Evolutionary conservation across 2,797 vertebrate species (phyloP), one percentile per base, ranked within the genome.

Genomic region (Fistularia tabacaria): DNA sequence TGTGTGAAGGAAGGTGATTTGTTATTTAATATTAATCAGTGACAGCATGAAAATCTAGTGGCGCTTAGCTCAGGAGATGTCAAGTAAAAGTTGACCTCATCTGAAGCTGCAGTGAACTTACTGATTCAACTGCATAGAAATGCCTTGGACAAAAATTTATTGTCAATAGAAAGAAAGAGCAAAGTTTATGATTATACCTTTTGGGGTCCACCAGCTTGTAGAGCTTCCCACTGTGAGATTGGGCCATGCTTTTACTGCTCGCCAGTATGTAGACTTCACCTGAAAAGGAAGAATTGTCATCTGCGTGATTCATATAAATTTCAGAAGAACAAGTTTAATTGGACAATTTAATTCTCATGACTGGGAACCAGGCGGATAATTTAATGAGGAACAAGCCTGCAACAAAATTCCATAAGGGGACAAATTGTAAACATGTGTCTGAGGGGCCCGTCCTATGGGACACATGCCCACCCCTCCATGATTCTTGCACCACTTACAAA

Each of bases 201-300:
- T 97, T 99, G 1, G 96, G 97, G 77, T 99, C 97, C 61, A 98
- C 46, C 58, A 99, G 91, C 83, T 96, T 98, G 92, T 97, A 99
- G 81, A 99, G 93, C 80, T 94, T 99, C 81, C 96, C 97, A 1
- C 92, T 98, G 86, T 97, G 92, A 56, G 93, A 91, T 82, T 98
- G 96, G 38, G 89, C 91, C 92, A 94, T 90, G 77, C 90, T 98
- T 93, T 99, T 99, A 89, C 94, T 97, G 85, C 92, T 98, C 46
- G 95, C 93, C 79, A 99, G 88, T 71, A 99, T 92, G 81, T 99
- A 98, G 76, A 97, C 88, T 88, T 99, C 97, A 82, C 97, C 97
- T 99, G 88, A 83, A 72, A 80, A 59, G 66, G 41, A 70, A 7
- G 12, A 59, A 45, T 44, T 14, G 7, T 0, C 9, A 7, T 54